Evolutionary conservation across 2,797 vertebrate genomes (phyloP), one percentile per base, ranked within the genome.

Genomic region (Hafferia zeledoni): DNA sequence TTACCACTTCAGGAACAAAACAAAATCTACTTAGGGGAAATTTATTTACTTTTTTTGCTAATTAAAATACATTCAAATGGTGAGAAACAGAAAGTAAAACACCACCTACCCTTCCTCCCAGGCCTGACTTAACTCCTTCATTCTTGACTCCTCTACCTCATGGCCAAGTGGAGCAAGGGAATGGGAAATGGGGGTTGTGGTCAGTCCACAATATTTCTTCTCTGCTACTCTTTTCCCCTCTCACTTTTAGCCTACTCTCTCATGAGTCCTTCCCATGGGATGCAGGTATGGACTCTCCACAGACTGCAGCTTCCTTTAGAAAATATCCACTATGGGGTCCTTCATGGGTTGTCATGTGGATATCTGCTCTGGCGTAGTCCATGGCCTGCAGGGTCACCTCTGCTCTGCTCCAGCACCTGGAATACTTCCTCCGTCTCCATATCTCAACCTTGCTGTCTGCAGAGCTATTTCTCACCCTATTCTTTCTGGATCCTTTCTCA

Each of bases 81-180:
- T 46, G 13, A 88, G 27, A 77, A 93, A 83, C 2, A 35, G 68
- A 81, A 17, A 2, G 6, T 11, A 37, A 49, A 59, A 5, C 6
- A 37, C 2, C 10, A 63, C 5, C 6, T 24, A 30, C 4, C 5
- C 20, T 83, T 67, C 35, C 3, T 11, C 6, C 14, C 14, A 35
- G 15, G 6, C 11, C 43, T 83, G 65, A 55, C 11, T 43, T 47
- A 6, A 30, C 5, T 77, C 14, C 16, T 72, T 77, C 27, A 4
- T 43, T 63, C 19, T 41, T 47, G 23, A 19, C 6, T 57, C 4
- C 30, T 76, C 13, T 41, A 6, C 10, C 23, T 67, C 10, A 4
- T 6, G 0, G 0, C 7, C 0, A 2, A 61, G 10, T 8, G 27
- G 16, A 55, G 7, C 8, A 63, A 24, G 4, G 3, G 7, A 37